phyloP scores from a whole-genome alignment of 2,888 invertebrate species.

The Trachelus iudaicus region DNA sequence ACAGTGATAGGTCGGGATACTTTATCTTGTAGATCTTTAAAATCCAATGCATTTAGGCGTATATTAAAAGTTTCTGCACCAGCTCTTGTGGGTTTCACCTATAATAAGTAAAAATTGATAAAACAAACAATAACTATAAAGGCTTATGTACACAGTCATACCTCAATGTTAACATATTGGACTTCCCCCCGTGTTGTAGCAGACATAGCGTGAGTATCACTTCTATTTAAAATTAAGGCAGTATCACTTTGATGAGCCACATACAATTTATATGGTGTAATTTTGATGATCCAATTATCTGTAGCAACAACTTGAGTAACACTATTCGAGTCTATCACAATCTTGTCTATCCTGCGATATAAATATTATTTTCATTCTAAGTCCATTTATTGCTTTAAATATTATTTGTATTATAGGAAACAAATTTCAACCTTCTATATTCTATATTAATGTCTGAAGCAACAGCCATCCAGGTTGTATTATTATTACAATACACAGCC shows the following conservation, averaged over 20 bases:
- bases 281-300: conserved; percentile 89
- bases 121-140: conserved; percentile 6
- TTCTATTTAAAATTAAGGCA: conserved; percentile 78
- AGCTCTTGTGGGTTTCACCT: conserved; percentile 74
- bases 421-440: conserved; percentile 72
- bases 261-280: conserved; percentile 78
- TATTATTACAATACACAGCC: conserved; percentile 73
- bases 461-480: conserved; percentile 75
- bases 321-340: conserved; percentile 76
- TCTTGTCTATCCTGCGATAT: conserved; percentile 77
- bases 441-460: conserved; percentile 80
- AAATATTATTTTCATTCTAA: conserved; percentile 15
- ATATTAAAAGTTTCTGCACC: conserved; percentile 74
- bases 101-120: background rate
- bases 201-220: conserved; percentile 78
- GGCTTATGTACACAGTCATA: conserved; percentile 36
- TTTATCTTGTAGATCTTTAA: conserved; percentile 81
- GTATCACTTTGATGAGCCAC: conserved; percentile 85
- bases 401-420: conserved; percentile 9
- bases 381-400: conserved; percentile 12
- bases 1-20: conserved; percentile 76
- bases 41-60: conserved; percentile 81
- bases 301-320: conserved; percentile 80
- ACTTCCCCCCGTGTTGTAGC: conserved; percentile 76
- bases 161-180: conserved; percentile 85